Evolutionary conservation across 2,888 invertebrate genomes (phyloP), one percentile per base, ranked within the genome.

Genomic region (Steromphala cineraria): DNA sequence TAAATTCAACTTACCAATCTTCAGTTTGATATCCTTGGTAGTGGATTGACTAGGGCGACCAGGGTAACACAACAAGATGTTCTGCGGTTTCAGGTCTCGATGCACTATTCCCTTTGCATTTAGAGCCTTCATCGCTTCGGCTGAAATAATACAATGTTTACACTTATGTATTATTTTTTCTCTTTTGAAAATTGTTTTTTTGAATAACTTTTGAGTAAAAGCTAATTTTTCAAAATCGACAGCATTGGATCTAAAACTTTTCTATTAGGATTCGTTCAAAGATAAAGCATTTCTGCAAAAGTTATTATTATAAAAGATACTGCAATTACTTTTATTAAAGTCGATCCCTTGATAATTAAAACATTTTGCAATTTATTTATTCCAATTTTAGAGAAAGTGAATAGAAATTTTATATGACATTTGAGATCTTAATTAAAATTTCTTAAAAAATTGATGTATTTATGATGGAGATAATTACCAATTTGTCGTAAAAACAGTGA

Each of bases 51-150:
- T 76, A 17, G 96, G 90, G 95, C 95, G 31, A 87, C 85, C 88
- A 95, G 96, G 95, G 94, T 98, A 97, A 91, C 98, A 98, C 86
- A 99, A 95, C 84, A 99, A 95, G 92, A 99, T 99, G 94, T 99
- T 99, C 95, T 99, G 99, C 75, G 99, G 99, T 94, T 99, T 99
- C 92, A 99, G 95, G 95, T 99, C 99, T 90, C 99, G 95, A 94
- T 99, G 99, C 83, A 99, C 98, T 92, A 99, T 98, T 89, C 98
- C 99, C 95, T 99, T 99, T 87, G 96, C 97, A 94, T 98, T 97
- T 87, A 99, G 95, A 75, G 99, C 99, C 93, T 97, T 96, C 98
- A 99, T 98, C 82, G 99, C 99, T 90, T 97, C 98, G 89, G 99
- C 99, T 96, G 91, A 67, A 17, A 67, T 28, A 28, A 17, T 24